These are phyloP conservation scores for Papilio aristodemus DNA, from an alignment of 1,140 invertebrate genomes.

Conservation along the genomic window DNA sequence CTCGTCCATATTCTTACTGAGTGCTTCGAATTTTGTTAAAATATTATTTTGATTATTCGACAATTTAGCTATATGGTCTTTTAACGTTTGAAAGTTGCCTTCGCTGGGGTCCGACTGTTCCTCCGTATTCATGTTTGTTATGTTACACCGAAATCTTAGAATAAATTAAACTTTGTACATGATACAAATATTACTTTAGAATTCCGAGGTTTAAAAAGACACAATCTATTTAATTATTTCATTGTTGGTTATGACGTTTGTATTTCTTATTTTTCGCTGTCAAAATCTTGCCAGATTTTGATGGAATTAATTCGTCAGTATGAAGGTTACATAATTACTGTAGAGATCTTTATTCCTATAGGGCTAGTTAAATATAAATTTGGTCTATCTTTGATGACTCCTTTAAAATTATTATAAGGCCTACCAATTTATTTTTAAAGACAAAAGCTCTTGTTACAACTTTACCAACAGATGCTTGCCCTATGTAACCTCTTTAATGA, in stretches of 20 bases:
- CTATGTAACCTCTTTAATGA: too few relatives aligned
- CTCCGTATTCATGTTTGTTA: constrained; percentile 13
- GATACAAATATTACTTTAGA: constrained; percentile 11
- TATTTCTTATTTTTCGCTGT: constrained; percentile 12
- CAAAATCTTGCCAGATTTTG: constrained; percentile 32
- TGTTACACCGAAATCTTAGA: constrained; percentile 15
- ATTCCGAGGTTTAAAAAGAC: constrained; percentile 3
- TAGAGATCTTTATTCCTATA: too few relatives aligned
- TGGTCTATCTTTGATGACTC: too few relatives aligned
- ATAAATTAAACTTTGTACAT: constrained; percentile 24
- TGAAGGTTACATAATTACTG: background rate
- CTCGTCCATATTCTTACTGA: constrained; percentile 60
- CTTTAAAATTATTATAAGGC: too few relatives aligned
- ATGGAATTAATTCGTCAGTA: background rate
- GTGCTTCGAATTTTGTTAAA: constrained; percentile 57
- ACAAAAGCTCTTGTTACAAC: too few relatives aligned
- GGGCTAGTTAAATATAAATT: too few relatives aligned
- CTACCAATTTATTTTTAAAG: too few relatives aligned
- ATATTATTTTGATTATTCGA: constrained; percentile 53
- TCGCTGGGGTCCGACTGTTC: constrained; percentile 1
- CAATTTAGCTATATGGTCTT: constrained; percentile 59
- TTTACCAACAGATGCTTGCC: too few relatives aligned
- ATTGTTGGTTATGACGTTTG: constrained; percentile 29
- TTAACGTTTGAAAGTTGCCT: constrained; percentile 37
- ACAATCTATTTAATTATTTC: constrained; percentile 28